Conservation (phyloP, 2,888 invertebrate genomes). For the Carabus problematicus region DNA sequence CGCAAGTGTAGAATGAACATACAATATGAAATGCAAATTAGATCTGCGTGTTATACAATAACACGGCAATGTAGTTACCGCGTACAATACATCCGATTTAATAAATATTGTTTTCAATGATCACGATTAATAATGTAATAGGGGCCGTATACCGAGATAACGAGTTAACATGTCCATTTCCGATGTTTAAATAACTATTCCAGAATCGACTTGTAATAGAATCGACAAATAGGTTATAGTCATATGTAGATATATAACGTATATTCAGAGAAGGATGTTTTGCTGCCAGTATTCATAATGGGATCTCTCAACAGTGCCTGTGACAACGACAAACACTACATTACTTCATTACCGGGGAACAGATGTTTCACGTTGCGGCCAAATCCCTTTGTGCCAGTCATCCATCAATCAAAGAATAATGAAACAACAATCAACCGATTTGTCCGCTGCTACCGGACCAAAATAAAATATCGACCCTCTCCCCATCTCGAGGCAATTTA, state of each 20-base stretch:
- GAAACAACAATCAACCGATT: too few species aligned
- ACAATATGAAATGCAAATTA: too few species aligned
- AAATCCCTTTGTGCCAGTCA: conserved; percentile 25
- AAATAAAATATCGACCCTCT: too few species aligned
- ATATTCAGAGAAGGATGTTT: too few species aligned
- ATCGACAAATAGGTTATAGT: conserved; percentile 1
- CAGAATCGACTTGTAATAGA: not conserved
- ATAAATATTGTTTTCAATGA: conserved; percentile 16
- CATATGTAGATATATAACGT: not conserved
- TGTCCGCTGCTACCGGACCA: too few species aligned
- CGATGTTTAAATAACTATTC: not conserved
- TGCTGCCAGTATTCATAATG: too few species aligned
- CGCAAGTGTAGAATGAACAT: too few species aligned
- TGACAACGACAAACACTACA: not conserved
- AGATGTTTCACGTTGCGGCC: conserved; percentile 25
- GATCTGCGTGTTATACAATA: too few species aligned
- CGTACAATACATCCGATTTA: not conserved
- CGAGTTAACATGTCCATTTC: not conserved
- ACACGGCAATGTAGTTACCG: too few species aligned
- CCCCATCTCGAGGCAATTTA: too few species aligned
- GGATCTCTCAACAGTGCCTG: too few species aligned
- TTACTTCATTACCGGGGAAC: conserved; percentile 30
- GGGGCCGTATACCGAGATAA: conserved; percentile 6
- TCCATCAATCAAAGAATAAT: conserved; percentile 21
- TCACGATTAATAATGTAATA: conserved; percentile 22